A percentile compares a stretch with the other conserved stretches of the same genome.
These are phyloP conservation scores for Phalacrocorax aristotelis DNA, from an alignment of 2,113 vertebrate genomes.

Conservation along the genomic window DNA sequence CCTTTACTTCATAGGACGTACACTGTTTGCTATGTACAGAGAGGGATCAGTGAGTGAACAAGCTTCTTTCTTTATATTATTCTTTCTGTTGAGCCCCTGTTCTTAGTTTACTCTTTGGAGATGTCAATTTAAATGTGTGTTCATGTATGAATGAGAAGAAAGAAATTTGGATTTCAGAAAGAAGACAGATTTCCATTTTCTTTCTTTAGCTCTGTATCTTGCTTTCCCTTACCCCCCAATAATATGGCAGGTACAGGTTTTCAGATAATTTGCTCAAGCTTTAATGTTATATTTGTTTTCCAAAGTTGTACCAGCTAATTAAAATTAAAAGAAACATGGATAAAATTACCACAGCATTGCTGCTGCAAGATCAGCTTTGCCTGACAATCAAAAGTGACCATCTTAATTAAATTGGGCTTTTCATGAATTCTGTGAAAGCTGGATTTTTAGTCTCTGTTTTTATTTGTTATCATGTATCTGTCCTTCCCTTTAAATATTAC, in stretches of 20 bases:
- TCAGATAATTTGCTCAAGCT: background rate
- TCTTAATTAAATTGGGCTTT: background rate
- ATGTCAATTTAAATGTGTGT: background rate
- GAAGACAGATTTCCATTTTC: background rate
- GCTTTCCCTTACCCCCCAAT: background rate
- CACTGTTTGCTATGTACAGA: background rate
- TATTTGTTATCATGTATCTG: background rate
- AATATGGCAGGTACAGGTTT: background rate
- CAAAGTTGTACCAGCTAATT: background rate
- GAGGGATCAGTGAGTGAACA: background rate
- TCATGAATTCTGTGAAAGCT: background rate
- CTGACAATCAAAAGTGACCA: slow-evolving; percentile 10
- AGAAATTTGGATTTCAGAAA: background rate
- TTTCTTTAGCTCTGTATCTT: background rate
- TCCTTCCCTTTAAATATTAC: background rate
- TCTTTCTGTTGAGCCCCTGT: background rate
- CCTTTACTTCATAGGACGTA: background rate
- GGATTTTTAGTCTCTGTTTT: background rate
- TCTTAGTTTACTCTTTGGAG: background rate
- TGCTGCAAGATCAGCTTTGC: background rate
- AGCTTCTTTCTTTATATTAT: background rate
- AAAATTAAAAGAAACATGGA: background rate
- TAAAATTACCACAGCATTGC: background rate
- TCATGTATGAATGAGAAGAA: background rate
- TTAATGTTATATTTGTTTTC: background rate